Evolutionary conservation across 2,797 vertebrate genomes (phyloP).

Genomic region (Galago senegalensis): DNA sequence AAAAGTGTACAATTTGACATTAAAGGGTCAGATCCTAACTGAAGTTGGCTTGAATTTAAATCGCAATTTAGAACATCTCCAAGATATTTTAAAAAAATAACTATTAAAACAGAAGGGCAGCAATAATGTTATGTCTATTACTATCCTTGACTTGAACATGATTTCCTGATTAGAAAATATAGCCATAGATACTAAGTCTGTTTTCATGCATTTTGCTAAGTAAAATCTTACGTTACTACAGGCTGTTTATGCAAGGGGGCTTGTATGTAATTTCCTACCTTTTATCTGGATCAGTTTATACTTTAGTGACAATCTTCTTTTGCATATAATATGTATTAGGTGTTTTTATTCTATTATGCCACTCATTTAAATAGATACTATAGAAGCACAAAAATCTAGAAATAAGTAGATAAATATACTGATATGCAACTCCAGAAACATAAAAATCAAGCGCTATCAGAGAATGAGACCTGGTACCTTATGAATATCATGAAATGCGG

Average conservation of each 20-base stretch:
- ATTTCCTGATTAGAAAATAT: neutral
- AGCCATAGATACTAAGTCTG: neutral
- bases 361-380: conserved; percentile 5
- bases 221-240: neutral
- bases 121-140: neutral
- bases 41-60: neutral
- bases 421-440: neutral
- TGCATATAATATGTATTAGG: neutral
- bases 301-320: neutral
- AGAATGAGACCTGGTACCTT: neutral
- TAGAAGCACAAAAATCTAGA: neutral
- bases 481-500: neutral
- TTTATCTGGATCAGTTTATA: neutral
- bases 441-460: conserved; percentile 14
- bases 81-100: conserved; percentile 32
- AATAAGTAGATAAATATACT: neutral
- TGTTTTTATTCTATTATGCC: conserved; percentile 14
- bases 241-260: neutral
- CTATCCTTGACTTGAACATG: neutral
- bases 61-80: conserved; percentile 18
- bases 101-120: neutral
- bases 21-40: neutral
- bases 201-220: conserved; percentile 29
- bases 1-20: neutral
- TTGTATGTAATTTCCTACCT: neutral